phyloP scores from a whole-genome alignment of 2,888 invertebrate species.

The Folsomia manolachei region DNA sequence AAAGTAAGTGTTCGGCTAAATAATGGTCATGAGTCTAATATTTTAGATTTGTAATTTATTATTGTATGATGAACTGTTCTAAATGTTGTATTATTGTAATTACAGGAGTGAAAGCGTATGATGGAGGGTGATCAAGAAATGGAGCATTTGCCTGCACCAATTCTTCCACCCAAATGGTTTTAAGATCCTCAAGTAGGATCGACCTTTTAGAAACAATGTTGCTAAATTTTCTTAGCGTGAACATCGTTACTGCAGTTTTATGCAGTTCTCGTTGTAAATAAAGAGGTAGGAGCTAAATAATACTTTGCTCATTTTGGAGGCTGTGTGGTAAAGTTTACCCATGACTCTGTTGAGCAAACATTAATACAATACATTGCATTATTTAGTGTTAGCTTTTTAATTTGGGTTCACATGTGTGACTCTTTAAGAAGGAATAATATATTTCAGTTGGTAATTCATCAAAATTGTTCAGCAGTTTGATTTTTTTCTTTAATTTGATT shows the following conservation, averaged over 20 bases:
- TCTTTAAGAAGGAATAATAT: too few species aligned
- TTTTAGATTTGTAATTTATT: too few species aligned
- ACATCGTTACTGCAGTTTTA: conserved; percentile 51
- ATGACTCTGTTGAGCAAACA: not conserved
- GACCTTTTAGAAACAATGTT: conserved; percentile 50
- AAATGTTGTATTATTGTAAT: too few species aligned
- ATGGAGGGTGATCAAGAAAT: too few species aligned
- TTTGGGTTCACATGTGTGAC: not conserved
- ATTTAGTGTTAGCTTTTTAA: conserved; percentile 3
- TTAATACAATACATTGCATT: not conserved
- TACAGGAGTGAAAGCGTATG: too few species aligned
- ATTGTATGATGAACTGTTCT: too few species aligned
- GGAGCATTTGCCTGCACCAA: too few species aligned
- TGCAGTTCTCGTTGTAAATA: conserved; percentile 45
- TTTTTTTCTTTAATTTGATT: too few species aligned
- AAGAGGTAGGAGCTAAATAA: conserved; percentile 15
- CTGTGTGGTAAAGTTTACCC: not conserved
- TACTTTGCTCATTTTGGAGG: not conserved
- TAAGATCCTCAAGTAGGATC: conserved; percentile 54
- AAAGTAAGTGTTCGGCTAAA: too few species aligned
- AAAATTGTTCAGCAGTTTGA: too few species aligned
- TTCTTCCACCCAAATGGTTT: conserved; percentile 91
- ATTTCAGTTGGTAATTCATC: too few species aligned
- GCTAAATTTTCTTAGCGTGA: conserved; percentile 51
- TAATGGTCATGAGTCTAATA: too few species aligned